A percentile compares a stretch with the other conserved stretches of the same genome.
phyloP scores from a whole-genome alignment of 2,888 invertebrate genomes.

The Trilocha varians region DNA sequence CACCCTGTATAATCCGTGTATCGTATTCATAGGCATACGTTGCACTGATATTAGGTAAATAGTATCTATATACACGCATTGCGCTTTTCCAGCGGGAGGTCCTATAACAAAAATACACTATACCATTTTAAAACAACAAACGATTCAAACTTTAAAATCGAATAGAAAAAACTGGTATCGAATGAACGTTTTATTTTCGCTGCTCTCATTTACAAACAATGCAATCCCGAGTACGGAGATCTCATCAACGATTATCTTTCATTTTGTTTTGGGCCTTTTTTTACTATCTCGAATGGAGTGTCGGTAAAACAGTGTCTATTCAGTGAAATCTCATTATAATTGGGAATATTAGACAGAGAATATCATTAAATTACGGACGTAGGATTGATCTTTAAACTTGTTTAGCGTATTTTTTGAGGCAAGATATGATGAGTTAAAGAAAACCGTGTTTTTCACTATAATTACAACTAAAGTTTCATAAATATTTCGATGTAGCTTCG shows the following conservation, averaged over 20 bases:
- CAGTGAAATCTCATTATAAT: slow-evolving; percentile 48
- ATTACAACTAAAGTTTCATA: no score
- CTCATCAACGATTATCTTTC: slow-evolving; percentile 54
- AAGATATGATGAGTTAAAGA: no score
- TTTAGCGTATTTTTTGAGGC: no score
- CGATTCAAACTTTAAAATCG: slow-evolving; percentile 35
- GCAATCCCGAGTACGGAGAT: slow-evolving; percentile 43
- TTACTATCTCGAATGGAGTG: slow-evolving; percentile 19
- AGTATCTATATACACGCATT: no score
- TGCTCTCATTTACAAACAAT: slow-evolving; percentile 65
- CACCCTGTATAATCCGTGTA: no score
- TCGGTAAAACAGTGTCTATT: slow-evolving; percentile 36
- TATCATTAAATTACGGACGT: no score
- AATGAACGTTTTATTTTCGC: slow-evolving; percentile 38
- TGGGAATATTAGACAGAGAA: slow-evolving; percentile 36
- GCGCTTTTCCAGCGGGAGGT: no score
- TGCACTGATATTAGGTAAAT: no score
- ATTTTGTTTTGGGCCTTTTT: slow-evolving; percentile 11
- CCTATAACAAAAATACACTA: slow-evolving; percentile 20
- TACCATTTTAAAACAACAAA: slow-evolving; percentile 26
- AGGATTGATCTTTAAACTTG: no score
- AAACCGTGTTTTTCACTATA: no score
- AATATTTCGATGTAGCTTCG: no score
- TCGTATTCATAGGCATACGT: no score
- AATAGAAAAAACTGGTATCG: slow-evolving; percentile 32